Base-by-base conservation (phyloP, 1,140 invertebrate species). In the Achroia grisella region DNA sequence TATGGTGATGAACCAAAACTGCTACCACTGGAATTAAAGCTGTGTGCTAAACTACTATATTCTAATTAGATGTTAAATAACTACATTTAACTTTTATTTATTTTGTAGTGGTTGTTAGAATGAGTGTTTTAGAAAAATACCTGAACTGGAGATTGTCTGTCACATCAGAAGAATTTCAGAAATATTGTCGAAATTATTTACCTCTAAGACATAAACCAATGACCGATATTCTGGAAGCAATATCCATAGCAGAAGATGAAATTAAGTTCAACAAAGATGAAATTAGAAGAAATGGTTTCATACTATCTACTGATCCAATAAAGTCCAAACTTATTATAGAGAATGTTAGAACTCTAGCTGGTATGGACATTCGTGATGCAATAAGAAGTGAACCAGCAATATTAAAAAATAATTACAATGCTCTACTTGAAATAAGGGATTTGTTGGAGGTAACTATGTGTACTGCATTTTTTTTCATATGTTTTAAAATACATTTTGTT, bases 171-270 rank as follows among this genome's bases (percentile, higher is more conserved):
- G 75, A 87, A 28, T 77, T 89, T 41, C 52, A 79, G 12, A 86
- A 86, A 52, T 61, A 88, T 41, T 87, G 87, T 60, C 77, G 68
- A 33, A 82, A 86, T 32, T 89, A 89, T 54, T 48, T 80, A 11
- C 78, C 86, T 0, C 46, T 89, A 0, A 84, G 79, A 15, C 88
- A 89, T 44, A 87, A 82, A 54, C 88, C 87, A 14, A 86, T 89
- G 60, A 63, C 53, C 15, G 83, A 86, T 10, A 86, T 89, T 4
- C 72, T 81, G 41, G 71, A 87, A 62, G 67, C 85, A 4, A 46
- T 89, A 9, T 50, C 87, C 11, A 57, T 89, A 35, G 67, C 88
- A 1, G 62, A 68, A 27, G 74, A 78, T 32, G 71, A 83, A 4
- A 64, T 89, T 0, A 81, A 87, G 44, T 86, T 89, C 52, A 53